Base-by-base conservation (phyloP, 1,140 invertebrate genomes). In the Pomacea maculata region DNA sequence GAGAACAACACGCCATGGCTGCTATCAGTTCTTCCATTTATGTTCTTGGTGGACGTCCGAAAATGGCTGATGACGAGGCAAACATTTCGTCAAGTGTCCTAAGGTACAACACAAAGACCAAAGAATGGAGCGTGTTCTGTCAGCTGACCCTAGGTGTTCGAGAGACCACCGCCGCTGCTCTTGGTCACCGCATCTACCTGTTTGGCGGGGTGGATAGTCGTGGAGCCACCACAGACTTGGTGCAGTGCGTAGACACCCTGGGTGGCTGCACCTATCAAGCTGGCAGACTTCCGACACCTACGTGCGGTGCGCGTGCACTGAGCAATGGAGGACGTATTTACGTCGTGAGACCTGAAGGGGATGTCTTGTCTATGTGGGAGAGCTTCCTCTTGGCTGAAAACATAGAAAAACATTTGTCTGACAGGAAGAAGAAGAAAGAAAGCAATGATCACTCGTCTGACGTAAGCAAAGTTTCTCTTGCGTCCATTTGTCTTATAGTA, bases 1-100 rank as follows among this genome's bases (percentile, higher is more conserved):
- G 86, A 12, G 85, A 85, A 73, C 83, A 85, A 54, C 86, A 87
- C 72, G 77, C 80, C 0, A 87, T 87, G 86, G 84, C 84, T 6
- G 78, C 86, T 14, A 68, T 85, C 15, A 81, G 78, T 21, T 81
- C 83, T 68, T 78, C 77, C 11, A 82, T 87, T 7, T 87, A 79
- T 76, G 84, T 87, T 15, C 70, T 87, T 67, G 86, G 86, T 8
- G 86, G 86, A 34, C 25, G 83, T 54, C 84, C 12, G 9, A 70
- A 70, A n/a, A 12, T 2, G 4, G 1, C 67, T n/a, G 21, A n/a
- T 17, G 21, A 9, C 84, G 71, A 85, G 84, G 25, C 82, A 34
- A 11, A 0, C 0, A 10, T n/a, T 65, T 65, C 64, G 2, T 17
- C 12, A 1, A 21, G 11, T 17, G 67, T 34, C 21, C 15, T 70